Percentiles rank a stretch among this genome's conserved stretches.
Evolutionary conservation across 2,888 invertebrate genomes (phyloP).

Genomic region (Chrysolina oricalcia): DNA sequence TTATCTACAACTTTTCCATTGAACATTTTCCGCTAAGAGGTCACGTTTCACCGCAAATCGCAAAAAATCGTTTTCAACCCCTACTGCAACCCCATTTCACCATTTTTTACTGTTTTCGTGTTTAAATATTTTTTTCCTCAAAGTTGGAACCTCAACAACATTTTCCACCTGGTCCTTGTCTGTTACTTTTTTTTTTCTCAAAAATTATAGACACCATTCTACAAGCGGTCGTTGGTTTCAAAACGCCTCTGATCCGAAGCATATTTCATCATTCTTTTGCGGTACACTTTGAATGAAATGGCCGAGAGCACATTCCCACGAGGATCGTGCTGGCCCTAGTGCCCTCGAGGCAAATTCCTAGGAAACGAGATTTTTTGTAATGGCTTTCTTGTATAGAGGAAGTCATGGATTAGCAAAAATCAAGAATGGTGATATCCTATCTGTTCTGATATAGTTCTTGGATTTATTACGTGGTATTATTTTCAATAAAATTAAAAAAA

Average conservation of each 20-base stretch:
- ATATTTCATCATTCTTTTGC: slow-evolving; percentile 37
- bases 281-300: slow-evolving; percentile 41
- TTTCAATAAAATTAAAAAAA: not conserved
- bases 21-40: no score
- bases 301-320: slow-evolving; percentile 51
- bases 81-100: no score
- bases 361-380: slow-evolving; percentile 49
- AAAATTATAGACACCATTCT: no score
- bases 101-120: no score
- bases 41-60: no score
- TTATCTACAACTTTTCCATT: no score
- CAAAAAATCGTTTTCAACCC: no score
- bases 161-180: no score
- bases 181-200: no score
- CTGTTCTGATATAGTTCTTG: slow-evolving; percentile 13
- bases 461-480: not conserved
- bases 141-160: no score
- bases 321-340: slow-evolving; percentile 51
- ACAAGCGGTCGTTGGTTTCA: not conserved
- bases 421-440: slow-evolving; percentile 35
- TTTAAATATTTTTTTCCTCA: no score
- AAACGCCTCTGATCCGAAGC: slow-evolving; percentile 12
- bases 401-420: slow-evolving; percentile 52
- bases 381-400: slow-evolving; percentile 48
- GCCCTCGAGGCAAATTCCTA: slow-evolving; percentile 52